Evolutionary conservation across 2,888 invertebrate genomes (phyloP), one percentile per base, ranked within the genome.

Genomic region (Trachelus stipa): DNA sequence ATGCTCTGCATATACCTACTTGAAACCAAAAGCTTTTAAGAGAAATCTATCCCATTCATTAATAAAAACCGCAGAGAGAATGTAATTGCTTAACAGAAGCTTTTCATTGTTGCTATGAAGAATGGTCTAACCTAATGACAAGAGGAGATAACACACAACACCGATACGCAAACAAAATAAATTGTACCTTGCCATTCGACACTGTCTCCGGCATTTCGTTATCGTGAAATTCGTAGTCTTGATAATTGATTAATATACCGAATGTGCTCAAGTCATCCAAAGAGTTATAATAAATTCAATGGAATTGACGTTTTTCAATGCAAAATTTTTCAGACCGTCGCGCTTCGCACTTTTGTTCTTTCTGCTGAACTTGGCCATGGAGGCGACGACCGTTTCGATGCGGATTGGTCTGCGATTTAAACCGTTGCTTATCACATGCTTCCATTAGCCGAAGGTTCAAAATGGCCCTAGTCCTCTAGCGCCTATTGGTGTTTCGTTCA

Each of bases 361-460:
- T 56, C 56, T 56, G 56, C 15, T 56, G 56, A 56, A 23, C 9
- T 56, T 56, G 23, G 56, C 23, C 23, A 56, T 56, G 56, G 56
- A 56, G 56, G 56, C 56, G 23, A 56, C 23, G 56, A 56, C 56
- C 56, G 23, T 56, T 56, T 56, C 2, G 23, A 56, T 15, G 56
- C 56, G 56, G 56, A 56, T 56, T 56, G 56, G 56, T 56, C 56
- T 56, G 56, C 23, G 56, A 56, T 56, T 56, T 56, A 56, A 56
- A 56, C 56, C 56, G 56, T 3, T 56, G 56, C 56, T 56, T 56
- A 56, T 56, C 56, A 56, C 23, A 9, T 56, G 56, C 56, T 56
- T 56, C 56, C 56, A 56, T 56, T 89, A 88, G 88, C 84, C 85
- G 83, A 83, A 82, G 85, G 87, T 90, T 90, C 89, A 90, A 90